Base-by-base conservation (phyloP, 2,797 vertebrate species). In the Scolopax rusticola region DNA sequence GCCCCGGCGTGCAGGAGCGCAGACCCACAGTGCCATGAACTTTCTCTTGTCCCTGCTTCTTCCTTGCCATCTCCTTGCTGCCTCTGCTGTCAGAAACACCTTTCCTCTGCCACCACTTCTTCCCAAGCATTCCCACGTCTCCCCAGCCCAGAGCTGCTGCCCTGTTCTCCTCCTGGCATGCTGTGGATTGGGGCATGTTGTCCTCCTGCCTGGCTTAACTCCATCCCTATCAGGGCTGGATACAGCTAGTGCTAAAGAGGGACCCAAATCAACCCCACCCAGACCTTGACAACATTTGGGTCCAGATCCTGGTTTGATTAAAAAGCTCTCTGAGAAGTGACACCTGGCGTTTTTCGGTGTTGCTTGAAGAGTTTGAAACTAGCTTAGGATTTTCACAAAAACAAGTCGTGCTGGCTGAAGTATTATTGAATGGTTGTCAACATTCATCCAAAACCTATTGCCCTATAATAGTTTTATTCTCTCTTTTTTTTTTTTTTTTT, bases 181-280 rank as follows among this genome's bases (percentile, higher is more conserved):
- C 59, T 64, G 53, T 21, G 57, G 9, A 25, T 25, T 68, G 67
- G 32, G 33, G 15, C 12, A 20, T 0, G 10, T 9, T 19, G 23
- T 60, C 13, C 63, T 82, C 33, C 28, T 32, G 43, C 56, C 69
- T 27, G 60, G 23, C 51, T 56, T 57, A 67, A 51, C 24, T 82
- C 64, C 38, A 51, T 68, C 76, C 38, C 0, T 47, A 7, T 47
- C 45, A 45, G 48, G 0, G 0, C 0, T 28, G 47, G 28, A 30
- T 79, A 68, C 70, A 60, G 48, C 17, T 32, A 47, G 30, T 47
- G 23, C 75, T 78, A 28, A 27, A 57, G 65, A 60, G 53, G 68
- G 27, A 40, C 23, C 27, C n/a, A 71, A 61, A 77, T 47, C 48
- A 75, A 15, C 40, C 19, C 27, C 32, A 33, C 8, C 15, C 28